Evolutionary conservation across 2,113 vertebrate genomes (phyloP), one percentile per base, ranked within the genome.

Genomic region (Pungitius pungitius): DNA sequence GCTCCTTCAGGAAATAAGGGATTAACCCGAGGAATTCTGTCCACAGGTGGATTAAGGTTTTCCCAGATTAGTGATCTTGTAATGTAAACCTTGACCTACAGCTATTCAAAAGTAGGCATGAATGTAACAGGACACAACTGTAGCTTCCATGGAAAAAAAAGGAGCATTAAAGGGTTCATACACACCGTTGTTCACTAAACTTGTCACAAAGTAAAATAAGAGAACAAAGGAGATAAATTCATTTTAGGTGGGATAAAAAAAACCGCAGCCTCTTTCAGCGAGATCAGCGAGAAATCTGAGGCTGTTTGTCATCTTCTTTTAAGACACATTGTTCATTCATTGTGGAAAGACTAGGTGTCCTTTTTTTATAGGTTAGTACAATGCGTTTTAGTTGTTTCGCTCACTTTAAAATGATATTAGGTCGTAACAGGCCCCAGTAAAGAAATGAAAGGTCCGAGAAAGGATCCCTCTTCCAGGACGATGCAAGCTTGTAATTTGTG

Each of bases 31-130:
- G 69, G 55, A 80, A 83, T 88, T 88, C 82, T 77, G 22, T 22
- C 60, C 74, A 33, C 67, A 73, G 84, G 64, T 91, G 87, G 89
- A 91, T 91, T 89, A 88, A 83, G 80, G 26, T 56, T 81, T 20
- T 78, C 79, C 77, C 61, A 75, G 72, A 90, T 86, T 78, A 84
- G 76, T 75, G 77, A 80, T 87, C 79, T 85, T 84, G 78, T 88
- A 82, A 84, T 86, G 55, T 43, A 43, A 80, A 71, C 7, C 70
- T 81, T 75, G 62, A 82, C 27, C 76, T 70, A 60, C 42, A 70
- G 43, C 73, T 69, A 54, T 72, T 78, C 67, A 75, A 78, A 77
- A 87, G 58, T 43, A 82, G 73, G 65, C 45, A 20, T 70, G 64
- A 80, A 57, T 69, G 68, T 73, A 88, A 77, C 73, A 81, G 55